Evolutionary conservation across 2,888 invertebrate genomes (phyloP), one percentile per base, ranked within the genome.

Genomic region (Cryptops parisi): DNA sequence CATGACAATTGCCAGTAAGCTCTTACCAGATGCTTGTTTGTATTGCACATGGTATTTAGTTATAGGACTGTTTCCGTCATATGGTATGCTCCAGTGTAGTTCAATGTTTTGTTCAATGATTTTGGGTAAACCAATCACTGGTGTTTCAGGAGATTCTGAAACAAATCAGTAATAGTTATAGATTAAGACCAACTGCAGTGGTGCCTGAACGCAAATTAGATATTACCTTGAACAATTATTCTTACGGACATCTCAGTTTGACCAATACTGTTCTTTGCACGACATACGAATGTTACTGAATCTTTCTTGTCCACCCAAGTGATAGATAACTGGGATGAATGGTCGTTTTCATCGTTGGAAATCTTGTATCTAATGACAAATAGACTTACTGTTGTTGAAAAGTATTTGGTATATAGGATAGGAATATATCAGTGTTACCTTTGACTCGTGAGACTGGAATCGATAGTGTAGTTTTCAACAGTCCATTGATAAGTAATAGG

Each of bases 1-100:
- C n/a, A n/a, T n/a, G n/a, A n/a, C n/a, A n/a, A n/a, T n/a, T n/a
- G n/a, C n/a, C n/a, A n/a, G n/a, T 44, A 25, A 6, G 3, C 22
- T 27, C 5, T 27, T 41, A 55, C 55, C 57, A 27, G 50, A 23
- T 25, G 46, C 41, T n/a, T 49, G 49, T 52, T 56, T 57, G 71
- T 88, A 89, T 69, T 90, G 89, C 65, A 91, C 88, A 56, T 85
- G 80, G 71, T 87, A 90, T 68, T 84, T 80, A 64, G 81, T 87
- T 62, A 90, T 83, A 1, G 84, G 86, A 3, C 89, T 88, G 69
- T 90, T 89, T 62, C 90, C 90, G 64, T 88, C 85, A 68, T 89
- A 90, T 47, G 90, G 89, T 57, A 88, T 84, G 19, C 85, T 86
- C 90, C 90, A 90, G 17, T 87, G 87, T 21, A 90, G 71, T 67